Conservation (phyloP, 2,113 vertebrate genomes). For the Gnathonemus echidnorhynchus region DNA sequence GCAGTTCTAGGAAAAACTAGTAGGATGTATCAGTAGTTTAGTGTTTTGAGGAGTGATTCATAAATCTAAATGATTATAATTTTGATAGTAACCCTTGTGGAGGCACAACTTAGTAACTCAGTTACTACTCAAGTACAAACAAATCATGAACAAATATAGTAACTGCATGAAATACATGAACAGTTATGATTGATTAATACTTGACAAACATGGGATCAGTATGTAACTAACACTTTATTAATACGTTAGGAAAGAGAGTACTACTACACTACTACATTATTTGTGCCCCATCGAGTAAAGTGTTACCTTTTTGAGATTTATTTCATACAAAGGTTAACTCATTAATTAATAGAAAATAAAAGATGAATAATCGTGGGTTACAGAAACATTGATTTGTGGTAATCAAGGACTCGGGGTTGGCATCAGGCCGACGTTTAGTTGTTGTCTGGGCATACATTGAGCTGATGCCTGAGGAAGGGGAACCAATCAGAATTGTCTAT, state of each 20-base stretch:
- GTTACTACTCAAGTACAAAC: not conserved
- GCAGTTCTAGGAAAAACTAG: not conserved
- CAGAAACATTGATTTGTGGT: not conserved
- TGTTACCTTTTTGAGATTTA: not conserved
- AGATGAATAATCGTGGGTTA: not conserved
- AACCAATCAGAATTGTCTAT: not conserved
- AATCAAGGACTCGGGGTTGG: not conserved
- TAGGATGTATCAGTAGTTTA: not conserved
- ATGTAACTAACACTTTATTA: not conserved
- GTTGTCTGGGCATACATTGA: not conserved
- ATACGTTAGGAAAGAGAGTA: not conserved
- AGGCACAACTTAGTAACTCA: not conserved
- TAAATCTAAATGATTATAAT: not conserved
- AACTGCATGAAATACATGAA: not conserved
- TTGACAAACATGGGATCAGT: not conserved
- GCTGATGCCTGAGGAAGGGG: not conserved
- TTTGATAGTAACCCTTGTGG: not conserved
- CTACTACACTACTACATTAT: not conserved
- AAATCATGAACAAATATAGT: not conserved
- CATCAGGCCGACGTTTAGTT: not conserved
- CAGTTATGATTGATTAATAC: not conserved
- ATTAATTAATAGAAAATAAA: not conserved
- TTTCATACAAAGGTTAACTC: not conserved
- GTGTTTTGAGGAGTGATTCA: not conserved
- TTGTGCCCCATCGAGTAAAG: not conserved